Conservation (phyloP, 2,113 vertebrate species). For the Daubentonia madagascariensis region DNA sequence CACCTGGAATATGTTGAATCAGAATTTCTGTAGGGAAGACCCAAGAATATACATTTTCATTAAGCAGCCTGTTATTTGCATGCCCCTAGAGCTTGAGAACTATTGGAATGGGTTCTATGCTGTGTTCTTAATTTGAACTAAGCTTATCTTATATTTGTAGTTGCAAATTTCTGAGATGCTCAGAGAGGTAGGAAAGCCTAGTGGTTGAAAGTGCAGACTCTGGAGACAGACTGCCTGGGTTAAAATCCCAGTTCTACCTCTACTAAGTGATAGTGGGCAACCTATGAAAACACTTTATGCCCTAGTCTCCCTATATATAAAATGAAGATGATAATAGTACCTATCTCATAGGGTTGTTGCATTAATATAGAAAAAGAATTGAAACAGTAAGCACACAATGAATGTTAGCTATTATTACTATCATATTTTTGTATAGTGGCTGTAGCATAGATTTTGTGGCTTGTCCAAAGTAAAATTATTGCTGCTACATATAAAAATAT, state of each 20-base stretch:
- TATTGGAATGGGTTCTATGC: background rate
- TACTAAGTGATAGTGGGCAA: background rate
- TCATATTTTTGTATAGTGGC: background rate
- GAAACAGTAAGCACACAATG: background rate
- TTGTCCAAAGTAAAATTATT: background rate
- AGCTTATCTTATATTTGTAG: background rate
- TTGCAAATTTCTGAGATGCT: background rate
- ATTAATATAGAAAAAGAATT: background rate
- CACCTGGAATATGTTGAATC: rapidly evolving
- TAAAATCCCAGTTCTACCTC: background rate
- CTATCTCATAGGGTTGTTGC: background rate
- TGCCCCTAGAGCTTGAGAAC: background rate
- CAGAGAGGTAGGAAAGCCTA: background rate
- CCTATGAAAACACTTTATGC: background rate
- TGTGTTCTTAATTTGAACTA: background rate
- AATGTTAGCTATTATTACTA: background rate
- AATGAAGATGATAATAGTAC: background rate
- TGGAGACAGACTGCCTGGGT: background rate
- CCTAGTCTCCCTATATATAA: background rate
- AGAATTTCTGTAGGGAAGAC: background rate
- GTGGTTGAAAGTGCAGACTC: background rate
- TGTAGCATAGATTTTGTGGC: background rate
- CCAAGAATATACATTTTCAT: background rate
- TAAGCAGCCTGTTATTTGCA: background rate
- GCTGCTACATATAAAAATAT: background rate